Evolutionary conservation across 1,140 invertebrate genomes (phyloP), one percentile per base, ranked within the genome.

Genomic region (Drosophila sp.): DNA sequence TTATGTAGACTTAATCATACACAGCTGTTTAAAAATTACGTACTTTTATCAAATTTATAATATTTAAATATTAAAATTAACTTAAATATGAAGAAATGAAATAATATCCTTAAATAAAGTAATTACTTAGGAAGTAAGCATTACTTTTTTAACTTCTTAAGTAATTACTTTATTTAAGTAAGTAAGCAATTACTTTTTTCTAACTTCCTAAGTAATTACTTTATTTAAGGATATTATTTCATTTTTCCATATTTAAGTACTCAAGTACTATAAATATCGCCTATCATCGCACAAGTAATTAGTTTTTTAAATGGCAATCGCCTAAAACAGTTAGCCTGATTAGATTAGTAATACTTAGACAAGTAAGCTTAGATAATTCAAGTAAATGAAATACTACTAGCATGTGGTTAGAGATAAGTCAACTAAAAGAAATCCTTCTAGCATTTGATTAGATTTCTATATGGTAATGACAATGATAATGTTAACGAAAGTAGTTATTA

Each of bases 301-400:
- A 50, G 44, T n/a, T 50, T 50, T 50, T 27, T 50, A 10, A 50
- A 50, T 50, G 23, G 7, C 44, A 50, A 50, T 50, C 44, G 44
- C 23, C 8, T 50, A 7, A 50, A 50, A n/a, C 25, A 50, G 23
- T 50, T 50, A 50, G 44, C 7, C 3, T 3, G 44, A 50, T 50
- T 50, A 50, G 44, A 50, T 50, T 50, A 27, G 0, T 10, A 50
- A 23, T 50, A 50, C 44, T 50, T 50, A 27, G 23, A 25, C 23
- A 1, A 50, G 44, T 50, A 7, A 8, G 25, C 44, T 50, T 50
- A 50, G 44, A 50, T 50, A 50, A 50, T 27, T 2, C 5, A 47
- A 47, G 6, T 8, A 47, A 47, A 25, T 47, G 23, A 47, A 47
- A 47, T 7, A 50, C 7, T 50, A 50, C 23, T 10, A 27, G 2